A percentile compares a stretch with the other conserved stretches of the same genome.
These are phyloP conservation scores for Choreutis nemorana DNA, from an alignment of 2,888 invertebrate genomes.

Conservation along the genomic window DNA sequence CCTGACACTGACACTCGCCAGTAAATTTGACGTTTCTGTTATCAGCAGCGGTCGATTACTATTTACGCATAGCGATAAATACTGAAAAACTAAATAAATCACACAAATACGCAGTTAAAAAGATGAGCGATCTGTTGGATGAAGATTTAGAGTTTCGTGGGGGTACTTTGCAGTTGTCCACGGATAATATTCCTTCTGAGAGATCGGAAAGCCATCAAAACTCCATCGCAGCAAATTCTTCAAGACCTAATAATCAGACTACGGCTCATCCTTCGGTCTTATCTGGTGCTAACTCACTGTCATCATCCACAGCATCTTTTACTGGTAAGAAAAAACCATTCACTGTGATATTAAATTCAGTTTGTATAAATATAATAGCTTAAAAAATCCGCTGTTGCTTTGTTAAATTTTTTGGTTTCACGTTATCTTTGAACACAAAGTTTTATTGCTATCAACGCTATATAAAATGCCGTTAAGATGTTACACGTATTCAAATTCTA, in stretches of 20 bases:
- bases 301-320: constrained; percentile 51
- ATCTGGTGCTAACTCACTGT: constrained; percentile 52
- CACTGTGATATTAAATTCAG: too few relatives aligned
- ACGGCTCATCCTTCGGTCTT: constrained; percentile 47
- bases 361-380: too few relatives aligned
- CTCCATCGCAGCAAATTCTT: constrained; percentile 23
- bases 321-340: constrained; percentile 26
- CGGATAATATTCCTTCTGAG: constrained; percentile 26
- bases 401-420: too few relatives aligned
- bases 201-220: constrained; percentile 22
- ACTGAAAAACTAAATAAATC: neutral
- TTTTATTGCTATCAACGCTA: too few relatives aligned
- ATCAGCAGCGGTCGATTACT: neutral
- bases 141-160: constrained; percentile 68
- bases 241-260: constrained; percentile 23
- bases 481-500: too few relatives aligned
- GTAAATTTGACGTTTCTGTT: neutral
- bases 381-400: too few relatives aligned
- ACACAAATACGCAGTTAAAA: constrained; percentile 7
- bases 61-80: neutral
- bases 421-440: too few relatives aligned
- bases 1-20: too few relatives aligned
- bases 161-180: constrained; percentile 54
- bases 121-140: constrained; percentile 55
- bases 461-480: too few relatives aligned